Evolutionary conservation across 2,113 vertebrate genomes (phyloP), one percentile per base, ranked within the genome.

Genomic region (Mirza zaza): DNA sequence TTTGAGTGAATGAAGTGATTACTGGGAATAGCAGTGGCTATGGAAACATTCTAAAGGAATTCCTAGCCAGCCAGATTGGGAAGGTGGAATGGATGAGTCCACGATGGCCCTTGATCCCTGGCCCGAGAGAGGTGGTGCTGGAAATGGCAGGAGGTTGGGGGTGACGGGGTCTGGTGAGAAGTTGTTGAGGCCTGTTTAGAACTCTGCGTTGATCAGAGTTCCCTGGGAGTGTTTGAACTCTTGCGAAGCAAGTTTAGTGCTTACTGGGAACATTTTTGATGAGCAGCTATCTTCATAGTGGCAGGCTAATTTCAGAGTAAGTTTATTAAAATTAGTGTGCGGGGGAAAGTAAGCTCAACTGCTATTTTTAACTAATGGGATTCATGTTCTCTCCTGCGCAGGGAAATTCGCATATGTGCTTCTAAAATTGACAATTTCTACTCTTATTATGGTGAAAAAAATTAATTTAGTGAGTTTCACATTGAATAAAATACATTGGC

Each of bases 301-400:
- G 98, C 98, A 97, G 96, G 94, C 97, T 97, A 97, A 98, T 98
- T 98, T 95, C 96, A 94, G 96, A 98, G 97, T 97, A 98, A 97
- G 96, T 97, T 97, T 97, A 98, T 98, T 97, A 97, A 97, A 98
- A 98, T 98, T 97, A 98, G 95, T 71, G 45, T 85, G 90, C 88
- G 93, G 96, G 97, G 95, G 97, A 79, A 85, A 97, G 94, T 76
- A 94, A 97, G 96, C 39, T 68, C 96, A 91, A 79, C 77, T 71
- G 90, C 97, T 97, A 97, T 98, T 98, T 98, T 98, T 98, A 98
- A 97, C 97, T 97, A 95, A 97, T 97, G 39, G 96, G 95, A 97
- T 96, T 98, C 97, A 83, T 97, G 96, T 97, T 97, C 96, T 92
- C 98, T 96, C 96, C 96, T 97, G 96, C 87, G 87, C 68, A 65